These are phyloP conservation scores for Campylomormyrus tamandua DNA, from an alignment of 2,113 vertebrate species.

Conservation along the genomic window DNA sequence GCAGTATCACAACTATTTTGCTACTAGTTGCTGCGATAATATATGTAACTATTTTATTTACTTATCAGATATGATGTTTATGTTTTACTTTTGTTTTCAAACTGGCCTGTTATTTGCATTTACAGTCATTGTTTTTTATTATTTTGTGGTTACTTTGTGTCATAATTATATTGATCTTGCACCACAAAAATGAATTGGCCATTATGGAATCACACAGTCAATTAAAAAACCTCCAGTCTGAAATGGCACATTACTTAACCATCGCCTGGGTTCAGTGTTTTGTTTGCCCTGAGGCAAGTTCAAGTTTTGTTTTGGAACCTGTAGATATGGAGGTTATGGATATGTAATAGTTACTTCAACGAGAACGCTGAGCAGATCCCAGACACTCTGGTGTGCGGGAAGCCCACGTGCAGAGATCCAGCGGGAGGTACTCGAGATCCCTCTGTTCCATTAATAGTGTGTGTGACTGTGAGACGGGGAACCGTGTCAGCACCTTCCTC, in stretches of 20 bases:
- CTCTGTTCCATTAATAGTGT: not conserved
- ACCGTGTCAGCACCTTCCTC: not conserved
- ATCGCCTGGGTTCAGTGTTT: too few relatives aligned
- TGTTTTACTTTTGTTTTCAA: not conserved
- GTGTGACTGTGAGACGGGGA: not conserved
- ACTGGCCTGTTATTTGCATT: not conserved
- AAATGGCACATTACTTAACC: too few relatives aligned
- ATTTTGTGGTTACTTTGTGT: not conserved
- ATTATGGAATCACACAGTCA: not conserved
- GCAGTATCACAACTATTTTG: not conserved
- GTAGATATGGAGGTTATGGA: too few relatives aligned
- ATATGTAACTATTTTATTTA: not conserved
- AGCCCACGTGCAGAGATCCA: conserved; percentile 56
- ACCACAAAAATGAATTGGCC: not conserved
- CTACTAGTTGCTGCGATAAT: not conserved
- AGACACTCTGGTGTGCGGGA: conserved; percentile 52
- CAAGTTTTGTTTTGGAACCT: too few relatives aligned
- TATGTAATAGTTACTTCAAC: conserved; percentile 43
- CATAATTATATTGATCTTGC: not conserved
- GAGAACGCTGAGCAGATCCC: conserved; percentile 60
- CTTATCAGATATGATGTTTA: not conserved
- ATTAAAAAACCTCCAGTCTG: not conserved
- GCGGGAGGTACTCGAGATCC: not conserved
- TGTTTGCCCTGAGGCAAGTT: too few relatives aligned
- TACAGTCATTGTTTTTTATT: not conserved